Evolutionary conservation across 2,113 vertebrate genomes (phyloP).

Genomic region (Anas platyrhynchos): DNA sequence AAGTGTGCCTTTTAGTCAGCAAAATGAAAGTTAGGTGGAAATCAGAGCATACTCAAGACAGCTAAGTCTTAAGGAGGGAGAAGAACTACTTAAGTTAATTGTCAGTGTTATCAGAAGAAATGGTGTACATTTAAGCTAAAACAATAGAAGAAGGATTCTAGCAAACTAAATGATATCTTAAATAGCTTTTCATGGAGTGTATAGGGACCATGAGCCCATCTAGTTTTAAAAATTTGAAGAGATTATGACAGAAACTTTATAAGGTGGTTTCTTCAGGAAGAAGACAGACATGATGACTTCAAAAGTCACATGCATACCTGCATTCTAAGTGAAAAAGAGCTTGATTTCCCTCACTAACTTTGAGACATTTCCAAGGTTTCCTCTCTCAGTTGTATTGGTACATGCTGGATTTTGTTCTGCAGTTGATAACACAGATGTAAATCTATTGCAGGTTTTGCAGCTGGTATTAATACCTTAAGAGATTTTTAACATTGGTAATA

Average conservation of each 20-base stretch:
- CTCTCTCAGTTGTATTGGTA: background rate
- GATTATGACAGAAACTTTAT: background rate
- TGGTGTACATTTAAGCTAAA: background rate
- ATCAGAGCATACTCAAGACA: background rate
- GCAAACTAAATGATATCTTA: background rate
- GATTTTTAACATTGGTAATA: background rate
- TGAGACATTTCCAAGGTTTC: background rate
- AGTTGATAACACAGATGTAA: background rate
- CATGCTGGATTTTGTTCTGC: background rate
- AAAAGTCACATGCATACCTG: background rate
- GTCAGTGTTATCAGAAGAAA: background rate
- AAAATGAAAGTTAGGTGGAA: background rate
- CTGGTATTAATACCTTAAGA: background rate
- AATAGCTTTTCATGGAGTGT: background rate
- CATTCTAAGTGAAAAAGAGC: background rate
- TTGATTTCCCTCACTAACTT: background rate
- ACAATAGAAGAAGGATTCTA: background rate
- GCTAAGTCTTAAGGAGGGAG: background rate
- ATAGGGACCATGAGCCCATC: background rate
- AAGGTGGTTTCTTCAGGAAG: background rate
- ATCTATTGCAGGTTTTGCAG: background rate
- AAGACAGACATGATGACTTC: accelerated
- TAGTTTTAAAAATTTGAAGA: background rate
- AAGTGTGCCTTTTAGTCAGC: background rate
- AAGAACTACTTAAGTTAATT: background rate